Evolutionary conservation across 2,888 invertebrate species (phyloP), one percentile per base, ranked within the genome.

Genomic region (Stomorhina lunata): DNA sequence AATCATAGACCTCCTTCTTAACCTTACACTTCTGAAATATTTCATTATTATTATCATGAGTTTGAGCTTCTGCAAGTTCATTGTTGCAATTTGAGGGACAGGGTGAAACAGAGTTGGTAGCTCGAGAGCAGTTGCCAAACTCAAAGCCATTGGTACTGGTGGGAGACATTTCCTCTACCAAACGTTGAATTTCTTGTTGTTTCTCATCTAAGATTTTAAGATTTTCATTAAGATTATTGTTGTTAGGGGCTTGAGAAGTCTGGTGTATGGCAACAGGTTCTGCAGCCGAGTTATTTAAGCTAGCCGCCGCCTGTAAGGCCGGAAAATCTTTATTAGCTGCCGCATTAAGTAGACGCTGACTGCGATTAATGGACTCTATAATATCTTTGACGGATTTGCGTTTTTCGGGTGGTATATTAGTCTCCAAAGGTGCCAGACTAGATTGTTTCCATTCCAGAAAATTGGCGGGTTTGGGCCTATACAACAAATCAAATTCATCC

Each of bases 301-400:
- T 2, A 34, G 66, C 40, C 48, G 34, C 20, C 17, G 50, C 27
- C 32, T 77, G 68, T 25, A 77, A 61, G 29, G 32, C 53, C 80
- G 59, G 57, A 29, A 82, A 82, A 66, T 88, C 88, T 76, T 89
- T 89, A 4, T 88, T 87, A 22, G 90, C 88, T 59, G 89, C 88
- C 17, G 90, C 88, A 75, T 89, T 89, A 22, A 91, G 85, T 10
- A 91, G 79, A 63, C 87, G 86, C 84, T 91, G 91, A 83, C 88
- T 91, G 45, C 90, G 87, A 84, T 91, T 91, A 7, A 91, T 91
- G 7, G 91, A 91, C 71, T 91, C 91, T 66, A 91, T 91, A 22
- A 91, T 90, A 68, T 90, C 90, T 45, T 89, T 89, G 2, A 90
- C 89, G 0, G 91, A 90, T 72, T 88, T 88, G 25, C 86, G 84